Percentiles rank a stretch among this genome's conserved stretches.
Conservation (phyloP, 2,113 vertebrate species). For the Sander vitreus region DNA sequence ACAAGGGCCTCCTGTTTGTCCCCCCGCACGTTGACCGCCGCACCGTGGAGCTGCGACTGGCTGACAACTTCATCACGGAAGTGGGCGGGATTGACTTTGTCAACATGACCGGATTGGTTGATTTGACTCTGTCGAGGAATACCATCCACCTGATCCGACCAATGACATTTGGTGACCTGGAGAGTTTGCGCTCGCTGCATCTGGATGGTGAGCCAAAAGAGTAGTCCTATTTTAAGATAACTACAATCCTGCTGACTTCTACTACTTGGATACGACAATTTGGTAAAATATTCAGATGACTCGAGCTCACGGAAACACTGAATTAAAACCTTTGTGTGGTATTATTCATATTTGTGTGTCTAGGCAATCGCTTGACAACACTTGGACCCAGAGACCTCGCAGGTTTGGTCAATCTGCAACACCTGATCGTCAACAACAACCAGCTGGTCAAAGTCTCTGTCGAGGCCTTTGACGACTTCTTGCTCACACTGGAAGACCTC, state of each 20-base stretch:
- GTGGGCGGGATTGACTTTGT: constrained; percentile 89
- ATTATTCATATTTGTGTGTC: background rate
- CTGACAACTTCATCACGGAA: constrained; percentile 93
- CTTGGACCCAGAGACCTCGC: constrained; percentile 87
- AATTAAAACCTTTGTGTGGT: background rate
- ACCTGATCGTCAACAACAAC: constrained; percentile 93
- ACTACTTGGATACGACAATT: background rate
- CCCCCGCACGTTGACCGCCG: constrained; percentile 91
- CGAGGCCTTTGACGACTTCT: constrained; percentile 91
- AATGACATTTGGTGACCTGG: constrained; percentile 90
- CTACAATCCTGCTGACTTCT: background rate
- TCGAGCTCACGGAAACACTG: background rate
- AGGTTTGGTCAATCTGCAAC: constrained; percentile 91
- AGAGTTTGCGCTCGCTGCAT: constrained; percentile 91
- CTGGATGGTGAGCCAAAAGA: constrained; percentile 83
- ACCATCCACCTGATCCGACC: constrained; percentile 90
- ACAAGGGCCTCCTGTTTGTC: constrained; percentile 93
- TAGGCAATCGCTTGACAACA: constrained; percentile 87
- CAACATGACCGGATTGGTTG: constrained; percentile 93
- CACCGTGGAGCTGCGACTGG: constrained; percentile 92
- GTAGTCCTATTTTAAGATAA: background rate
- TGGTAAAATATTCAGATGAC: background rate
- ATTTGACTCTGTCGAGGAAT: constrained; percentile 93
- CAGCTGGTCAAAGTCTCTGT: constrained; percentile 87
- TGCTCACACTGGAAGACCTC: constrained; percentile 90